Evolutionary conservation across 2,113 vertebrate genomes (phyloP), one percentile per base, ranked within the genome.

Genomic region (Brienomyrus brachyistius): DNA sequence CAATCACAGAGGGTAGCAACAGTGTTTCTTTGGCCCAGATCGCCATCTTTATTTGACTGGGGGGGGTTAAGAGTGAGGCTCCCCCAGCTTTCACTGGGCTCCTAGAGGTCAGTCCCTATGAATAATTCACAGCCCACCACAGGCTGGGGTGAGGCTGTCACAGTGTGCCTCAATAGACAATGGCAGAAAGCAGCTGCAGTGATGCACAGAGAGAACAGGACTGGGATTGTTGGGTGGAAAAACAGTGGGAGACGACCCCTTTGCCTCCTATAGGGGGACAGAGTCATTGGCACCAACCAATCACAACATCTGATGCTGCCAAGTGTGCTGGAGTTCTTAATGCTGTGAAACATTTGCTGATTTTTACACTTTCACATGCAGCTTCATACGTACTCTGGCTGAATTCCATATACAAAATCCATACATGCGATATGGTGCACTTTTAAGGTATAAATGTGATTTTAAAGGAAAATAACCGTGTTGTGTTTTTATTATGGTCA

Each of bases 111-210:
- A 88, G 9, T 4, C 8, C 84, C 17, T 10, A 87, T 92, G 83
- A 90, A 92, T 93, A 90, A 92, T 92, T 92, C 89, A 93, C 70
- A 88, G 48, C 84, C 87, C 83, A 27, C 47, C 74, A 47, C 2
- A 19, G 47, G 70, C 45, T 88, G 88, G 59, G 47, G 45, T 23
- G 88, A 62, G 88, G 70, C 48, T 86, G 88, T 50, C 48, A 51
- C 56, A 50, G 54, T 74, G 66, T 21, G 51, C 43, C 23, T 90
- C 87, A 91, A 93, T 91, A 83, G 88, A 92, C 90, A 92, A 90
- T 89, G 84, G 56, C 88, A 84, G 52, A 89, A n/a, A 83, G 54
- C 87, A 86, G 87, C 59, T 77, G 77, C 74, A 40, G 56, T 50
- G 56, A 56, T 45, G 84, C 86, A 86, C 47, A 17, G 21, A 51